Conservation (phyloP, 2,113 vertebrate species). For the Stercorarius parasiticus region DNA sequence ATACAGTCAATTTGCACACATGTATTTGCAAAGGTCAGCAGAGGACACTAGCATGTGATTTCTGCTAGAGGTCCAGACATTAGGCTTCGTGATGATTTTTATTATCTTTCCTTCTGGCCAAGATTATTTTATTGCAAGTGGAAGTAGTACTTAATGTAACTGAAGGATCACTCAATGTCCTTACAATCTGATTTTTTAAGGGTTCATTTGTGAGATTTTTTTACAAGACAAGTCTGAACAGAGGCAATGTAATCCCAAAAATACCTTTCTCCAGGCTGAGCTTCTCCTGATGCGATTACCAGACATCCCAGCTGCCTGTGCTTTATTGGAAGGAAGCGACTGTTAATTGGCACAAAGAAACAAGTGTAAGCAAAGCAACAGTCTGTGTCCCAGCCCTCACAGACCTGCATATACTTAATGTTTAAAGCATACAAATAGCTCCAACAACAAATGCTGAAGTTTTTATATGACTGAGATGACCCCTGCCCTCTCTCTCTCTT, state of each 20-base stretch:
- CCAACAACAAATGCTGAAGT: not conserved
- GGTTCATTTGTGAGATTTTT: not conserved
- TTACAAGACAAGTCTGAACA: not conserved
- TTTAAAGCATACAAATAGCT: not conserved
- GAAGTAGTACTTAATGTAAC: not conserved
- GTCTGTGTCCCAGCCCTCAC: not conserved
- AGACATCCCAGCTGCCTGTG: not conserved
- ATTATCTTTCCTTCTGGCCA: not conserved
- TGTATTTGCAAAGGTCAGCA: slow-evolving; percentile 67
- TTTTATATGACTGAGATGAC: not conserved
- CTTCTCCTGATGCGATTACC: not conserved
- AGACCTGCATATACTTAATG: not conserved
- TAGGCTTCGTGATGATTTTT: slow-evolving; percentile 19
- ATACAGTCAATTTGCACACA: slow-evolving; percentile 71
- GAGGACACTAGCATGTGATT: slow-evolving; percentile 58
- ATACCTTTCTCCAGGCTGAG: not conserved
- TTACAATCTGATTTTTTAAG: not conserved
- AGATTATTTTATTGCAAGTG: not conserved
- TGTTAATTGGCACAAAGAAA: not conserved
- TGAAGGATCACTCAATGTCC: not conserved
- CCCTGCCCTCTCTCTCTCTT: fast-evolving
- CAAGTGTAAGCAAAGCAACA: not conserved
- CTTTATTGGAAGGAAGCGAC: not conserved
- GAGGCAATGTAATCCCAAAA: not conserved
- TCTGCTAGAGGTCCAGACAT: slow-evolving; percentile 41